Evolutionary conservation across 2,888 invertebrate species (phyloP), one percentile per base, ranked within the genome.

Genomic region (Peribatodes rhomboidaria): DNA sequence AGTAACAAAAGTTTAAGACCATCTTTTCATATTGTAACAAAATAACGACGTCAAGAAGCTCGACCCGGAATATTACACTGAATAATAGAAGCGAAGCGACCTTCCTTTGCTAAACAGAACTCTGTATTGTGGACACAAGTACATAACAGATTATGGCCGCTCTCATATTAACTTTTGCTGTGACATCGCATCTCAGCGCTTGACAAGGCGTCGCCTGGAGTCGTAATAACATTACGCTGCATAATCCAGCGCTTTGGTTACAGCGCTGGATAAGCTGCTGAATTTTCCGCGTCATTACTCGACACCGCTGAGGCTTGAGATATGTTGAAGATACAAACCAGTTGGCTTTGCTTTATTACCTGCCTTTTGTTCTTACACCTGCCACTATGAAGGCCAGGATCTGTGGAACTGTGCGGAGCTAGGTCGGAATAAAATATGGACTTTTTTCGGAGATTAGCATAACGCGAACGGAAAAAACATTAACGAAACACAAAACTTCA

Each of bases 251-350:
- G 75, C 83, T 86, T 81, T 71, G 71, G 78, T 78, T 78, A 78
- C 77, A 71, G 71, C 71, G 75, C 72, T 71, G 74, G 72, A 71
- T 73, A 77, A 80, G 80, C 79, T 77, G 69, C 73, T 68, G 79
- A 85, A 89, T 89, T 90, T 88, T 86, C 86, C 79, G 82, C 81
- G 80, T 85, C 89, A 90, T 90, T 90, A 88, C 86, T 77, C 81
- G 55, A 44, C 58, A 63, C 65, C 66, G 73, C 68, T 66, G 68
- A 75, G 70, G 70, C 76, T 78, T 73, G 71, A 74, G 75, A 27
- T 27, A 6, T 27, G 27, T 27, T 27, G n/a, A n/a, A 27, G 27
- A 79, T 64, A 77, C 77, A 79, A 75, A 72, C 69, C 66, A 70
- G 69, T 74, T 63, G 75, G 79, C 75, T 81, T 79, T 79, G 79